Evolutionary conservation across 2,888 invertebrate species (phyloP).

Genomic region (Sylvicola cinctus): DNA sequence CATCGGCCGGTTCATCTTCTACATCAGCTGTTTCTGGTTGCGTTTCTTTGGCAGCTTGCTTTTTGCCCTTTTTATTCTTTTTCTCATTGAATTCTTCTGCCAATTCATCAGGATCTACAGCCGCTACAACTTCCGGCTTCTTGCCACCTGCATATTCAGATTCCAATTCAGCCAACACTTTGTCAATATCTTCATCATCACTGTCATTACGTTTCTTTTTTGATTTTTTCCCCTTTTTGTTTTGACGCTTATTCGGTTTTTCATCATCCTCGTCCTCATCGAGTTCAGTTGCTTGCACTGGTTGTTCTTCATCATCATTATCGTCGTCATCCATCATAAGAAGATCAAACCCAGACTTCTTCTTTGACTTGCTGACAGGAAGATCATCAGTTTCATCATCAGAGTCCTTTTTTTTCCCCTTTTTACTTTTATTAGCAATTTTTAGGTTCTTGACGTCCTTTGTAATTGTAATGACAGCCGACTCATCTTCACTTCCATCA

Average conservation of each 20-base stretch:
- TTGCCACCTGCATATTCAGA: conserved; percentile 54
- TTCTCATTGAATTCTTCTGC: conserved; percentile 21
- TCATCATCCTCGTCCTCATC: conserved; percentile 4
- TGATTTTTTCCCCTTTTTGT: conserved; percentile 39
- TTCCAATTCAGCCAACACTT: conserved; percentile 62
- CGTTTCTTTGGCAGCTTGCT: conserved; percentile 24
- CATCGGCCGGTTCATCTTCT: conserved; percentile 29
- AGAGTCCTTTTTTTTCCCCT: conserved; percentile 26
- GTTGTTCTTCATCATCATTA: conserved; percentile 25
- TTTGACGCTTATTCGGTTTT: conserved; percentile 24
- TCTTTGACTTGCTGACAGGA: conserved; percentile 16
- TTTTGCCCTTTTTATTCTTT: conserved; percentile 13
- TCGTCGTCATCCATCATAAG: conserved; percentile 43
- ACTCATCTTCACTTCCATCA: conserved; percentile 13
- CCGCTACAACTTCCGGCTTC: conserved; percentile 22
- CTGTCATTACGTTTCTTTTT: conserved; percentile 56
- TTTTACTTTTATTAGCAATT: conserved; percentile 18
- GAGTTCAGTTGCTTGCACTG: conserved; percentile 3
- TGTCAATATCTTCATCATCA: conserved; percentile 61
- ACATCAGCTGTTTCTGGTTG: conserved; percentile 13
- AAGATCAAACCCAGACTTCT: conserved; percentile 43
- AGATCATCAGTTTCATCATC: conserved; percentile 27
- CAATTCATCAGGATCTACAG: conserved; percentile 15
- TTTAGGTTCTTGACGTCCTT: conserved; percentile 9
- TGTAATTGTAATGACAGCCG: conserved; percentile 11